Evolutionary conservation across 2,113 vertebrate genomes (phyloP).

Genomic region (Mormoops blainvillei): DNA sequence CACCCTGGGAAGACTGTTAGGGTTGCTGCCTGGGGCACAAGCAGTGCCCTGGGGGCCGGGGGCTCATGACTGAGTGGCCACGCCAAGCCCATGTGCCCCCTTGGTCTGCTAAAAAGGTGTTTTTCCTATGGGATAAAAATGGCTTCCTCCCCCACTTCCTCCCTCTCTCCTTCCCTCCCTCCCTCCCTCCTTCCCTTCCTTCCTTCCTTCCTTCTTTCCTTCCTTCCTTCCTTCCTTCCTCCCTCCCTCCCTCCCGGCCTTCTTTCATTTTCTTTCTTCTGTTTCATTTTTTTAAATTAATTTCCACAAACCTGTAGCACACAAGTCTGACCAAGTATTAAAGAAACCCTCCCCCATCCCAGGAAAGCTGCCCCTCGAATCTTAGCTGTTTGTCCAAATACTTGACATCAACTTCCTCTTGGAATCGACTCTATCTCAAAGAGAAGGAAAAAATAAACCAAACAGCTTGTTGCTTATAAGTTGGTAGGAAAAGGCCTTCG

Average conservation of each 20-base stretch:
- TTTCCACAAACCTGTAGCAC: background rate
- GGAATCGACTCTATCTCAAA: constrained; percentile 40
- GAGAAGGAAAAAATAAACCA: constrained; percentile 68
- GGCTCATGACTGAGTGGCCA: accelerated
- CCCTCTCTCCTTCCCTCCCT: too few species aligned
- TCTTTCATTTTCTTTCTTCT: accelerated
- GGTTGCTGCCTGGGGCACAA: background rate
- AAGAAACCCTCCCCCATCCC: background rate
- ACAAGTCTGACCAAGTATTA: background rate
- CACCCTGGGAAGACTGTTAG: background rate
- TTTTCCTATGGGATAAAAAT: background rate
- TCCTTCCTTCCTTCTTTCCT: background rate
- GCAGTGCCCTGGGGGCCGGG: background rate
- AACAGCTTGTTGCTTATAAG: constrained; percentile 47
- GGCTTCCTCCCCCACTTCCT: too few species aligned
- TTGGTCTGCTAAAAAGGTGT: background rate
- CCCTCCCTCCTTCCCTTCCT: accelerated
- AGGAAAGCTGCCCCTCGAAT: background rate
- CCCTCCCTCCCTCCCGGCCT: background rate
- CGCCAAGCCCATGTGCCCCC: accelerated
- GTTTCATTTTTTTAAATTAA: background rate
- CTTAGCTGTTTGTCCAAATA: constrained; percentile 50
- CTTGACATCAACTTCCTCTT: constrained; percentile 62
- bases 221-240: accelerated
- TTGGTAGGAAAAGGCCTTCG: constrained; percentile 59